A percentile compares a stretch with the other conserved stretches of the same genome.
Evolutionary conservation across 2,113 vertebrate genomes (phyloP).

Genomic region (Pituophis catenifer): DNA sequence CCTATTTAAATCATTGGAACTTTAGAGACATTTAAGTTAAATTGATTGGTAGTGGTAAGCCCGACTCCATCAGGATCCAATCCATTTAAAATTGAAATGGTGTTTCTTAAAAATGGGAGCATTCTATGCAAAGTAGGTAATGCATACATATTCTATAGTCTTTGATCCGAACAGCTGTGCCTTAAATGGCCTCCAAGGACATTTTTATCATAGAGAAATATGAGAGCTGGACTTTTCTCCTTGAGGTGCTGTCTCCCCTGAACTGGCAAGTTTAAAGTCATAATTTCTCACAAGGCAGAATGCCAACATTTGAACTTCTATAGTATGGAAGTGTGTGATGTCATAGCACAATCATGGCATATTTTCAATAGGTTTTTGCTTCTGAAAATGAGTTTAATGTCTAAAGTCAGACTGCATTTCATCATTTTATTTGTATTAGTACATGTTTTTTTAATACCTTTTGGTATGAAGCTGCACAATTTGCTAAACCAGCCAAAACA

Average conservation of each 20-base stretch:
- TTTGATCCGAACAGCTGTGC: background rate
- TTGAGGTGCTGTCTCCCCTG: background rate
- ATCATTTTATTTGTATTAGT: background rate
- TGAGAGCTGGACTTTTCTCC: background rate
- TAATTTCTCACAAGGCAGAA: background rate
- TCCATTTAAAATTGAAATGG: background rate
- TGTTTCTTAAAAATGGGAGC: background rate
- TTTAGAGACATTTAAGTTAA: background rate
- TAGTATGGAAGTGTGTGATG: background rate
- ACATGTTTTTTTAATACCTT: background rate
- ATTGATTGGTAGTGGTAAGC: background rate
- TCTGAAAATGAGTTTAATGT: background rate
- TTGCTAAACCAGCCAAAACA: background rate
- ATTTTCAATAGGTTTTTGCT: background rate
- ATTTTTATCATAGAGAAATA: background rate
- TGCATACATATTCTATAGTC: background rate
- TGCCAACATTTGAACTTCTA: background rate
- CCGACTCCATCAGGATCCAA: background rate
- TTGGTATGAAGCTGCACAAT: too few species aligned
- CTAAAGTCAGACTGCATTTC: background rate
- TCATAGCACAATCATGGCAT: background rate
- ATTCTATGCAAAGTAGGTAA: background rate
- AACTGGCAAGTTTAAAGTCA: background rate
- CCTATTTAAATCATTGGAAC: background rate
- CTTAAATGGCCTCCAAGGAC: background rate